Base-by-base conservation (phyloP, 1,140 invertebrate species). In the Heliothis virescens region DNA sequence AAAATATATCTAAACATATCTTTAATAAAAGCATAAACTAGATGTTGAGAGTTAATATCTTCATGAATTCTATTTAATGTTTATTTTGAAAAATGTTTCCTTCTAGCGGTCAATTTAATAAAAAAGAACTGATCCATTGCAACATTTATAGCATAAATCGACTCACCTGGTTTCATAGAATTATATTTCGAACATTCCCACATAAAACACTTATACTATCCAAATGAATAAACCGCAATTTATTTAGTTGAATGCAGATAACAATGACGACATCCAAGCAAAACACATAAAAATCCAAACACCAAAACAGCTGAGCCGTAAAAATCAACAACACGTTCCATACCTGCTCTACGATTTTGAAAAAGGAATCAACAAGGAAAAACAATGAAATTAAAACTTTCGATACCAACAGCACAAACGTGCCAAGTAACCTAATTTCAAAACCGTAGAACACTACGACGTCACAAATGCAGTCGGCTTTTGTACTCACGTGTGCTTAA, bases 401-500 rank as follows among this genome's bases (percentile, higher is more conserved):
- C 29, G 21, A 26, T 63, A 41, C 21, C 9, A 76, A 65, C 59
- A 48, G 60, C 34, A 76, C 60, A 16, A 63, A 76, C 21, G 21
- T 15, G 47, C 21, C 57, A 52, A 63, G 74, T 76, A 76, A 76
- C 74, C 74, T 76, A 76, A 65, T 76, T 76, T 53, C 74, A 76
- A 65, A 76, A 63, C 48, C 59, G 60, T 76, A 76, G 74, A 76
- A 63, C 74, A 76, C 74, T 76, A 76, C 21, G 60, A 50, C 60
- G 60, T 76, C 65, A 62, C 34, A 60, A 67, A 63, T 72, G 67
- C 67, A 77, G 62, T 16, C 52, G 76, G 12, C 53, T n/a, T 18
- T 26, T 29, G 79, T 87, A 94, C 92, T 94, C 89, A 94, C 92
- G 89, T 91, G 83, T 60, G 75, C 72, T 75, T 73, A 82, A 83